Conservation (phyloP, 2,113 vertebrate genomes). For the Tetrao urogallus region DNA sequence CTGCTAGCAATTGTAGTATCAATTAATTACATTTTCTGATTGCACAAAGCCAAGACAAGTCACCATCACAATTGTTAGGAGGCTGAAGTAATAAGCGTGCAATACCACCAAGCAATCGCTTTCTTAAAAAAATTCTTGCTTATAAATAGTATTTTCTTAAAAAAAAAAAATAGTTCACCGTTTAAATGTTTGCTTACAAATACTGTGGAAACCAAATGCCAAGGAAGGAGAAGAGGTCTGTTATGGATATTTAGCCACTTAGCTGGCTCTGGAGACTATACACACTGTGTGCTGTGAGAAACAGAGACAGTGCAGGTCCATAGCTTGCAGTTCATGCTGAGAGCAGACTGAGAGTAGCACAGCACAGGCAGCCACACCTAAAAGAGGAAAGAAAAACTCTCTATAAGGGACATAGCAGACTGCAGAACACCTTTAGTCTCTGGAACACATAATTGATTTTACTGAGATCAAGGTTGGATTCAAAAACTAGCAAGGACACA, state of each 20-base stretch:
- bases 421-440: not conserved
- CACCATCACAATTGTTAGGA: not conserved
- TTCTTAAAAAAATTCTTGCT: not conserved
- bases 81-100: not conserved
- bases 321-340: not conserved
- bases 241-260: not conserved
- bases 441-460: not conserved
- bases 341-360: not conserved
- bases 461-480: not conserved
- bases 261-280: not conserved
- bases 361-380: accelerated
- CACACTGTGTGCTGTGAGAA: accelerated
- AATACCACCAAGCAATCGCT: not conserved
- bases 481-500: not conserved
- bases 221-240: not conserved
- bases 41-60: not conserved
- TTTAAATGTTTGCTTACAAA: not conserved
- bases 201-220: not conserved
- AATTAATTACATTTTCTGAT: not conserved
- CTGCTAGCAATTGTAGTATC: not conserved
- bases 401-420: accelerated
- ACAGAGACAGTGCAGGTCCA: not conserved
- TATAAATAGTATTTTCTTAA: not conserved
- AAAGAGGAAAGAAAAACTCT: not conserved
- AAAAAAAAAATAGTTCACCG: not conserved